Evolutionary conservation across 2,888 invertebrate genomes (phyloP), one percentile per base, ranked within the genome.

Genomic region (Melipona beecheii): DNA sequence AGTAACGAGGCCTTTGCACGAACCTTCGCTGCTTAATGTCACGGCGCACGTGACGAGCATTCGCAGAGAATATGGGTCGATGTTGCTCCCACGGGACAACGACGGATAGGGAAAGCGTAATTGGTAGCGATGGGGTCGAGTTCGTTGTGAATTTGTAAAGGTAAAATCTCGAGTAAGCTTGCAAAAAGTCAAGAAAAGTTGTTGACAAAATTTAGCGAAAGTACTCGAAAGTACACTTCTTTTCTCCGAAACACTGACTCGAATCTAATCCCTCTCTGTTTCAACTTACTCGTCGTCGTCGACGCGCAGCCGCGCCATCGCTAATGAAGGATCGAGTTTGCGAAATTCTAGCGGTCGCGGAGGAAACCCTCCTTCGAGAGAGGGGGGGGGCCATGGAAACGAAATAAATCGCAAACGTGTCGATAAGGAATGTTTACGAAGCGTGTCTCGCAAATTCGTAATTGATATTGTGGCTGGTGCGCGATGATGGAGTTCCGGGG

Each of bases 1-100:
- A 83, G 83, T 80, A 87, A 87, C 81, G 86, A 76, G 66, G 58
- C 72, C 69, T 64, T 79, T 73, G 13, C 76, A 65, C 64, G 85
- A 71, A 60, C 36, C 43, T 43, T 43, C 43, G 58, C 76, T 75
- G 62, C 74, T 81, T 78, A 80, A 80, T 75, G 75, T 82, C 69
- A 27, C 58, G 64, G 49, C 71, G 43, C 77, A 56, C 54, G 36
- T 5, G 11, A 4, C 5, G 36, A 5, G 15, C 6, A 72, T 76
- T 43, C 56, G 4, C 1, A n/a, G 49, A 58, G 43, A 72, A 82
- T 77, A 77, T 81, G 56, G 82, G 77, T 58, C 83, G 72, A 36
- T 31, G 60, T 13, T 31, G 66, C 54, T 24, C 43, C 77, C 60
- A 69, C 76, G 60, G 60, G 76, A 71, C 76, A 81, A 76, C 64